A percentile compares a stretch with the other conserved stretches of the same genome.
Evolutionary conservation across 1,140 invertebrate species (phyloP).

Genomic region (Radopholus similis): DNA sequence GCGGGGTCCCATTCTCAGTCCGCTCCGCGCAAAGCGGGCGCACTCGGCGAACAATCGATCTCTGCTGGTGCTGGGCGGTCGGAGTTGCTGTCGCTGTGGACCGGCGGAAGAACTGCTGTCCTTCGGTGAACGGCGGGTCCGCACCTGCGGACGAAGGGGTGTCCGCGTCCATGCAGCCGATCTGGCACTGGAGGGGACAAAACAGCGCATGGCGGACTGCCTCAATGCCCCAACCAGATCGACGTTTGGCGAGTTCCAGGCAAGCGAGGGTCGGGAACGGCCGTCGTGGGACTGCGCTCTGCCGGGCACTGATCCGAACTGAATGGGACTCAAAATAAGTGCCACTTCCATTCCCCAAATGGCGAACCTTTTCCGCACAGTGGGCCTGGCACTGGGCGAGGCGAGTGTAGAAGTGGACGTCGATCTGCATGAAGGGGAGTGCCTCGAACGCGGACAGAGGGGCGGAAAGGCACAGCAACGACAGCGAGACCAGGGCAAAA

Average conservation of each 20-base stretch:
- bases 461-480: not conserved
- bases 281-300: constrained; percentile 25
- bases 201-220: not conserved
- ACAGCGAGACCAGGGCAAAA: not conserved
- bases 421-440: constrained; percentile 43
- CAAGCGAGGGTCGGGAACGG: constrained; percentile 19
- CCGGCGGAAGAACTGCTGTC: constrained; percentile 8
- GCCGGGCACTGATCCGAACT: constrained; percentile 25
- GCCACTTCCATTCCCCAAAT: not conserved
- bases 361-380: constrained; percentile 36
- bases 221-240: not conserved
- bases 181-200: not conserved
- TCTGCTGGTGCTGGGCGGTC: too few relatives aligned
- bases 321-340: constrained; percentile 6
- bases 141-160: not conserved
- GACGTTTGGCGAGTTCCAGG: not conserved
- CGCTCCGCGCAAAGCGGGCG: constrained; percentile 8
- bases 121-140: not conserved
- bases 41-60: too few relatives aligned
- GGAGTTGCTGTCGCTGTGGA: constrained; percentile 1
- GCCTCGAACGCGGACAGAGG: constrained; percentile 29
- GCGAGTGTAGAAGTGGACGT: constrained; percentile 32
- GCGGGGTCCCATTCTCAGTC: not conserved
- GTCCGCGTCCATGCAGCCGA: not conserved
- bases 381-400: constrained; percentile 44